Base-by-base conservation (phyloP, 2,797 vertebrate genomes). In the Arremon aurantiirostris region DNA sequence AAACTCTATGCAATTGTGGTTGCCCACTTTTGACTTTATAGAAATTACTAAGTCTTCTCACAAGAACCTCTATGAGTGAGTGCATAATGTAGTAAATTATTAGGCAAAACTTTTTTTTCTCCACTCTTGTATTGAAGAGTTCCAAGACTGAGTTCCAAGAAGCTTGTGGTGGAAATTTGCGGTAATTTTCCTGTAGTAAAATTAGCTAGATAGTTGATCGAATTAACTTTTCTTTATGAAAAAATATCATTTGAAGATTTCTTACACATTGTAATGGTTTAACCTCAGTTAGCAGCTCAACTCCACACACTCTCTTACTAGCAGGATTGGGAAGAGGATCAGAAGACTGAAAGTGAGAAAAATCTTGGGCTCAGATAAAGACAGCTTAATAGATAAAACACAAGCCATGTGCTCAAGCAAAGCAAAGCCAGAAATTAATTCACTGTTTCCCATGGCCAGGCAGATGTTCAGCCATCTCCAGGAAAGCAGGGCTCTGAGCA, bases 251-350 rank as follows among this genome's bases (percentile, higher is more conserved):
- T 72, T 88, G 42, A 56, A 55, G 10, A 16, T 53, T 90, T 35
- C 15, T 65, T 86, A 61, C 9, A 50, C 16, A n/a, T 24, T 26
- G 12, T 27, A 44, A 8, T 35, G n/a, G 18, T 41, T 78, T 65
- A 71, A 65, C 34, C 21, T 57, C 52, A 35, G 28, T 7, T 46
- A 39, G 12, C 18, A 59, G 4, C 87, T 70, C 44, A 77, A 27
- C n/a, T 18, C 6, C 20, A 34, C 14, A 47, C 21, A 37, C 4
- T 44, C 20, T 39, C 17, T 63, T 11, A 56, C 23, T 30, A 34
- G 21, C 4, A 30, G 24, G 24, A 52, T 0, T n/a, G 12, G 5
- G 6, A 14, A 39, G 14, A 50, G 42, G 69, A 39, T 44, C 17
- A 30, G 13, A 89, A 63, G 12, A 77, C 37, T 64, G 34, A 30